phyloP scores from a whole-genome alignment of 2,113 vertebrate species.

The Amia ocellicauda region DNA sequence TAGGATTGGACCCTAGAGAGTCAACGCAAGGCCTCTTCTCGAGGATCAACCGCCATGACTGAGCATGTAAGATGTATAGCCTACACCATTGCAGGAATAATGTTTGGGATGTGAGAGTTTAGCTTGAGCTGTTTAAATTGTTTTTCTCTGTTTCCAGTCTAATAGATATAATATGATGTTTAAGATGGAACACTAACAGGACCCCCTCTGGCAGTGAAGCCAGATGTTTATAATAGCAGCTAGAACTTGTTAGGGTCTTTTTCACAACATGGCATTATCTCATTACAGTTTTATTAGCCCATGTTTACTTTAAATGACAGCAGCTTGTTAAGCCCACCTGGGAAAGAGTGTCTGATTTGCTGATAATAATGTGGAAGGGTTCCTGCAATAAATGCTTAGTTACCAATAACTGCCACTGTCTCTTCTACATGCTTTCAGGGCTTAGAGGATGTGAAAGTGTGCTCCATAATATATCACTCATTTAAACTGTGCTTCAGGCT shows the following conservation, averaged over 20 bases:
- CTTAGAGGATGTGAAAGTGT: neutral
- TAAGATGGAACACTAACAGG: neutral
- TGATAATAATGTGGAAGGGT: slow-evolving; percentile 11
- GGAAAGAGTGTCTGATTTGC: neutral
- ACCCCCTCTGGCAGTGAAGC: neutral
- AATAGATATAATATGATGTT: neutral
- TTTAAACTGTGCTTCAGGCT: no score
- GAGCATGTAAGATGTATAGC: no score
- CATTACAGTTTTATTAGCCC: slow-evolving; percentile 6
- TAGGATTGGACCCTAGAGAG: no score
- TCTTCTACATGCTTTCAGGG: neutral
- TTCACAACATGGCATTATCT: slow-evolving; percentile 15
- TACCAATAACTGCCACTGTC: neutral
- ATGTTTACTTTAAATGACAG: slow-evolving; percentile 21
- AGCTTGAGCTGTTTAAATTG: no score
- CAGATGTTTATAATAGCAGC: slow-evolving; percentile 13
- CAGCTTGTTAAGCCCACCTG: neutral
- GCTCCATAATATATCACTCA: neutral
- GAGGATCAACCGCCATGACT: no score
- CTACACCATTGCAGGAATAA: no score
- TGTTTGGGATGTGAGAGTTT: neutral
- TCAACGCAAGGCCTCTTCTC: no score
- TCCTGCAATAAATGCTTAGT: slow-evolving; percentile 5
- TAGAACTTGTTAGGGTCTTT: neutral
- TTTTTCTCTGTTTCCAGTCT: neutral